phyloP scores from a whole-genome alignment of 2,888 invertebrate genomes.

The Luffia ferchaultella region DNA sequence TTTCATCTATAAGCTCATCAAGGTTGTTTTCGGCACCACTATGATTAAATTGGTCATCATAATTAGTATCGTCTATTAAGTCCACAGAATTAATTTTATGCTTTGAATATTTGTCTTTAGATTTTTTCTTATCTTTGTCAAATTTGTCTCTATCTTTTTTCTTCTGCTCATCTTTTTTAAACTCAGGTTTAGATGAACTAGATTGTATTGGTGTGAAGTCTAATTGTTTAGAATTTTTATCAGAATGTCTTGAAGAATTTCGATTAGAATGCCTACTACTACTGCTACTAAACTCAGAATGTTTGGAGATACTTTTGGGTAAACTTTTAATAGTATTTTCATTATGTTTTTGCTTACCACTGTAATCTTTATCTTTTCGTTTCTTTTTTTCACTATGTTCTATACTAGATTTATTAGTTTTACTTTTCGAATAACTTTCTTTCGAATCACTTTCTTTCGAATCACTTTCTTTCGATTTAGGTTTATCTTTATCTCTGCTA shows the following conservation, averaged over 20 bases:
- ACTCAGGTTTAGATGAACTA: not conserved
- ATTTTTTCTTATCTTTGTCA: conserved; percentile 19
- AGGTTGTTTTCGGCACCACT: conserved; percentile 7
- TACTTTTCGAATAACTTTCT: conserved; percentile 9
- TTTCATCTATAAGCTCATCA: conserved; percentile 33
- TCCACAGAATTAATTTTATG: conserved; percentile 23
- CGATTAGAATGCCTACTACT: conserved; percentile 22
- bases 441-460: conserved; percentile 24
- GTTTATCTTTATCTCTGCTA: conserved; percentile 30
- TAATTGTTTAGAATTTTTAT: conserved; percentile 21
- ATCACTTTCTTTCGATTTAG: conserved; percentile 16
- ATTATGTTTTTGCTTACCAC: conserved; percentile 8
- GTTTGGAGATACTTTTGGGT: conserved; percentile 2
- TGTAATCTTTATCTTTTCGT: conserved; percentile 8
- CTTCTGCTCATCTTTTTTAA: conserved; percentile 14
- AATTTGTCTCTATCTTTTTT: conserved; percentile 1
- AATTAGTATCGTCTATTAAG: conserved; percentile 5
- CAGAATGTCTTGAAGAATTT: conserved; percentile 16
- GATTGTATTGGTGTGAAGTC: conserved; percentile 12
- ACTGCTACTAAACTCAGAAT: not conserved
- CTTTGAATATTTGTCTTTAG: conserved; percentile 22
- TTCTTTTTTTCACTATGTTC: conserved; percentile 7
- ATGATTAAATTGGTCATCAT: conserved; percentile 14
- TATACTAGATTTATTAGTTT: conserved; percentile 10
- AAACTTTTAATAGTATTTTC: conserved; percentile 4